These are phyloP conservation scores for Danio albolineatus DNA, from an alignment of 2,797 vertebrate species.

Conservation along the genomic window DNA sequence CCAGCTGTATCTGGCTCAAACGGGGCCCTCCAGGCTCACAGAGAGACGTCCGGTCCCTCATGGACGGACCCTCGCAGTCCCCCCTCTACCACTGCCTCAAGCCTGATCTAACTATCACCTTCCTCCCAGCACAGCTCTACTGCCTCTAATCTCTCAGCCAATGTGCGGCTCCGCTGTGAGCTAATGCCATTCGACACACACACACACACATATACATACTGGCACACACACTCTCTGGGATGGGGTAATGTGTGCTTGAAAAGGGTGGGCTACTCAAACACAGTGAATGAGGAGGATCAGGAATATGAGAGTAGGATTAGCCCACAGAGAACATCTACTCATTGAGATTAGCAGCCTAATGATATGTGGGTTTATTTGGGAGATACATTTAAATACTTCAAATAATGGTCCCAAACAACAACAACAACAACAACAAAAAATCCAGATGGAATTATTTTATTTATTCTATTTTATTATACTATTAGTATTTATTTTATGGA, in stretches of 20 bases:
- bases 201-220: constrained; percentile 61
- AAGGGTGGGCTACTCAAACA: constrained; percentile 21
- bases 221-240: constrained; percentile 32
- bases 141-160: constrained; percentile 61
- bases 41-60: constrained; percentile 17
- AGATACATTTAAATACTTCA: not conserved
- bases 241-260: constrained; percentile 49
- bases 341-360: constrained; percentile 39
- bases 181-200: constrained; percentile 80
- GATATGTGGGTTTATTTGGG: constrained; percentile 19
- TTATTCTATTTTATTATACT: not conserved
- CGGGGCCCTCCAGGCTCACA: constrained; percentile 6
- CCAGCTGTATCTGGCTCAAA: constrained; percentile 6
- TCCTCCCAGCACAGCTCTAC: constrained; percentile 68
- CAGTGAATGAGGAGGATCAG: constrained; percentile 40
- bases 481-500: no score
- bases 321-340: constrained; percentile 45
- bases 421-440: no score
- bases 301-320: constrained; percentile 45
- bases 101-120: constrained; percentile 60
- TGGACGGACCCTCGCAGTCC: not conserved
- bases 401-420: not conserved
- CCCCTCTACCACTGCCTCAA: constrained; percentile 28
- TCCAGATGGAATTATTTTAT: constrained; percentile 13
- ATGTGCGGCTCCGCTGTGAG: constrained; percentile 72